These are phyloP conservation scores for Miichthys miiuy DNA, from an alignment of 2,797 vertebrate genomes.

Conservation along the genomic window DNA sequence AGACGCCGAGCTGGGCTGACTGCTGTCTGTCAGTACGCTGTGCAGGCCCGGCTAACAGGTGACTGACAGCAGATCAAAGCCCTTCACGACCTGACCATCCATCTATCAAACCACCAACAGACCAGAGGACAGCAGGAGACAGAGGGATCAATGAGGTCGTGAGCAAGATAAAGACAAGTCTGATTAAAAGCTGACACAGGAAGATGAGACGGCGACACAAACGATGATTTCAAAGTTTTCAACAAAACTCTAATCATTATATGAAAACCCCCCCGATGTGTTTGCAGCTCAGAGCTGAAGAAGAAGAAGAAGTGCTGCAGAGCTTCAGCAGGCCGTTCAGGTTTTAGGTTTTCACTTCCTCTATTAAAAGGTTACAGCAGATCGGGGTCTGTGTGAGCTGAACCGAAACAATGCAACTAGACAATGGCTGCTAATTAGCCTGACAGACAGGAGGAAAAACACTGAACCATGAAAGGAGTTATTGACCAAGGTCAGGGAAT, in stretches of 20 bases:
- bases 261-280: neutral
- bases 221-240: neutral
- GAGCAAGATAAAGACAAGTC: constrained; percentile 30
- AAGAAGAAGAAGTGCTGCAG: constrained; percentile 18
- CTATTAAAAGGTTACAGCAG: constrained; percentile 48
- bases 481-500: constrained; percentile 47
- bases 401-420: constrained; percentile 45
- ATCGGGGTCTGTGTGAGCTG: constrained; percentile 26
- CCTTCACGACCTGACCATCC: constrained; percentile 13
- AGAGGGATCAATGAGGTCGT: constrained; percentile 41
- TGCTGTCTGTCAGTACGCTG: constrained; percentile 46
- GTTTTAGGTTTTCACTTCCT: constrained; percentile 49
- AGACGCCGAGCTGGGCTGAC: too few species aligned
- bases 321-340: constrained; percentile 16
- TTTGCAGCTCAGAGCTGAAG: constrained; percentile 7
- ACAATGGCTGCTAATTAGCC: constrained; percentile 57
- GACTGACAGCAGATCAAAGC: constrained; percentile 65
- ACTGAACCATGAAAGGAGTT: constrained; percentile 42
- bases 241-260: neutral
- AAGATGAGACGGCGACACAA: neutral
- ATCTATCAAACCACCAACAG: constrained; percentile 49
- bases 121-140: constrained; percentile 34
- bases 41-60: constrained; percentile 21
- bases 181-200: constrained; percentile 17
- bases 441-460: constrained; percentile 46